These are phyloP conservation scores for Batillaria attramentaria DNA, from an alignment of 1,140 invertebrate species.

Conservation along the genomic window DNA sequence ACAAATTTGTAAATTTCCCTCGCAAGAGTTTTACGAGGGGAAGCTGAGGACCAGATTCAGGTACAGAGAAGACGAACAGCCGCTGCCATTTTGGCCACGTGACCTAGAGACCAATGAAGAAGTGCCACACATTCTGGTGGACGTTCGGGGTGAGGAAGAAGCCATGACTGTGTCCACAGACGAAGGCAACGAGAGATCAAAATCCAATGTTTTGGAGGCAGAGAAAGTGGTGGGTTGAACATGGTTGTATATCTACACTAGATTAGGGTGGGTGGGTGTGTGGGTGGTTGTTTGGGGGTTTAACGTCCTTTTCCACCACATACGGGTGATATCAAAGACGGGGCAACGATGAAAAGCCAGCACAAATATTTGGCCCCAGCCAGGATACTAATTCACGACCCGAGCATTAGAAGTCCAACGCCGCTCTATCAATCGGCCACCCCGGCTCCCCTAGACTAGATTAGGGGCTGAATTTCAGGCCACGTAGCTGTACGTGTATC, in stretches of 20 bases:
- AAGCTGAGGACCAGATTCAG: constrained; percentile 41
- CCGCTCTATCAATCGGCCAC: too few species aligned
- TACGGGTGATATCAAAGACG: too few species aligned
- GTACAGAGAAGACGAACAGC: not conserved
- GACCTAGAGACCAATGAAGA: not conserved
- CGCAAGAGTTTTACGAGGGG: constrained; percentile 53
- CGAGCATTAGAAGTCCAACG: too few species aligned
- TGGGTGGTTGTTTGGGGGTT: not conserved
- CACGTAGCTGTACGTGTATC: too few species aligned
- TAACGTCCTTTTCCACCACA: too few species aligned
- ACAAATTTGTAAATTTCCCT: constrained; percentile 59
- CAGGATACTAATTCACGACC: not conserved
- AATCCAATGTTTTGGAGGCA: constrained; percentile 58
- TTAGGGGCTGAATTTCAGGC: too few species aligned
- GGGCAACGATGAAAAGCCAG: not conserved
- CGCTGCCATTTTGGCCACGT: constrained; percentile 43
- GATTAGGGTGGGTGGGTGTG: too few species aligned
- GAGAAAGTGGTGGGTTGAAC: constrained; percentile 54
- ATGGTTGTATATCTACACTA: not conserved
- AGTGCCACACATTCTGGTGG: constrained; percentile 15
- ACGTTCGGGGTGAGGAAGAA: constrained; percentile 55
- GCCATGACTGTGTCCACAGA: constrained; percentile 58
- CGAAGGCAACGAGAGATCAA: constrained; percentile 63
- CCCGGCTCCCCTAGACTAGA: too few species aligned
- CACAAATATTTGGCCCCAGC: not conserved